Percentiles rank a stretch among this genome's conserved stretches.
Evolutionary conservation across 2,888 invertebrate genomes (phyloP).

Genomic region (Luperina testacea): DNA sequence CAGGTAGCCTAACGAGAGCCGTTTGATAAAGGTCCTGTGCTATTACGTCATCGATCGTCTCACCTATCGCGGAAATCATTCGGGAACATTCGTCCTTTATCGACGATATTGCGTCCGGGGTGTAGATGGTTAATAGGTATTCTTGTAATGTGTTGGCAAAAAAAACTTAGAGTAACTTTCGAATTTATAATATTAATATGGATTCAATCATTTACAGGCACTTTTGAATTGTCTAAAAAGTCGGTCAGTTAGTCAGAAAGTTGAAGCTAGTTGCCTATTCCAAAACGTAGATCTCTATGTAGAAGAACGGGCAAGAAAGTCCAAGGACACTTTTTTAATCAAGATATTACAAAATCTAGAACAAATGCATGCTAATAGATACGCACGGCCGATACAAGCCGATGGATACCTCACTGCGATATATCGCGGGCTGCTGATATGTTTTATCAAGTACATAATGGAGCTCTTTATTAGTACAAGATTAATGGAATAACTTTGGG

Average conservation of each 20-base stretch:
- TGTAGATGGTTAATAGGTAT: conserved; percentile 19
- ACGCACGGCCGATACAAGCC: too few species aligned
- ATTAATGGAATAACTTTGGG: conserved; percentile 62
- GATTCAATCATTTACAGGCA: too few species aligned
- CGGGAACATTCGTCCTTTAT: conserved; percentile 22
- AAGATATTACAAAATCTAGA: too few species aligned
- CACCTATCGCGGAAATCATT: conserved; percentile 25
- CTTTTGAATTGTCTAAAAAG: too few species aligned
- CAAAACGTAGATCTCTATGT: too few species aligned
- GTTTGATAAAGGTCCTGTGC: conserved; percentile 41
- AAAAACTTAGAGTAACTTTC: not conserved
- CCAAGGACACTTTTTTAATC: too few species aligned
- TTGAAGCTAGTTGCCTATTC: too few species aligned
- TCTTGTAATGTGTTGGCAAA: not conserved
- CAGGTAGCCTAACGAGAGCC: conserved; percentile 39
- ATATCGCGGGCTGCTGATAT: conserved; percentile 58
- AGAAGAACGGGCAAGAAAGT: too few species aligned
- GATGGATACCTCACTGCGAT: too few species aligned
- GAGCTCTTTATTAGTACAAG: conserved; percentile 61
- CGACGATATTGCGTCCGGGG: conserved; percentile 7
- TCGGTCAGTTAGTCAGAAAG: too few species aligned
- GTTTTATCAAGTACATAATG: conserved; percentile 60
- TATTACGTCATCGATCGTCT: conserved; percentile 20
- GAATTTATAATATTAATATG: too few species aligned
- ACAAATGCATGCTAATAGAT: too few species aligned